Evolutionary conservation across 2,888 invertebrate genomes (phyloP), one percentile per base, ranked within the genome.

Genomic region (Orthonychiurus folsomi): DNA sequence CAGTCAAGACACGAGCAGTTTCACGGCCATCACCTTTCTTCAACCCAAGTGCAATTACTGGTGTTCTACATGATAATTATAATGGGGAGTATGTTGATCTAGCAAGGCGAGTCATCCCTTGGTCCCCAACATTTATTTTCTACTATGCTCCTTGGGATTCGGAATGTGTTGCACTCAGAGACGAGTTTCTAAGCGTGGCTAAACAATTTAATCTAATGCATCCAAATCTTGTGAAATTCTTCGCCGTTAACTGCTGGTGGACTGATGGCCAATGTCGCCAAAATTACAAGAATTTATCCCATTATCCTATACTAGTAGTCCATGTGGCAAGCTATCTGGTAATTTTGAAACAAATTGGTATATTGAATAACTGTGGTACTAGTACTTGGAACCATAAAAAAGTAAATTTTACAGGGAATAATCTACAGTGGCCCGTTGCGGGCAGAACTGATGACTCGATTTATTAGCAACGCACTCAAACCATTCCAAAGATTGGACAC

Each of bases 141-240:
- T 72, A 71, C 60, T 72, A 72, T 28, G 72, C 72, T 52, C 69
- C 69, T 0, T 72, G 71, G 72, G 72, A 72, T 50, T 69, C 71
- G 1, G 72, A 72, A 50, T 68, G 65, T n/a, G 66, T 72, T 12
- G 70, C 64, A 18, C 62, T 69, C 1, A 67, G 66, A 60, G 23
- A 56, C 3, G 69, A 69, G 12, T 71, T 72, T 61, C 52, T 69
- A 9, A 60, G 59, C 24, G 70, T 72, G 2, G 72, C 71, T 37
- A 62, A 69, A 37, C 65, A 70, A 63, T 71, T 71, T 56, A 62
- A 66, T 28, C 56, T 60, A 18, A 59, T 66, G 1, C 26, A 64
- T 15, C 66, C 66, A 27, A 65, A 65, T 12, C 61, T 66, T 59
- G 59, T 72, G 18, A 69, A 68, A 50, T 72, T 72, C 54, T 67